These are phyloP conservation scores for Rhea pennata DNA, from an alignment of 2,113 vertebrate genomes.

Conservation along the genomic window DNA sequence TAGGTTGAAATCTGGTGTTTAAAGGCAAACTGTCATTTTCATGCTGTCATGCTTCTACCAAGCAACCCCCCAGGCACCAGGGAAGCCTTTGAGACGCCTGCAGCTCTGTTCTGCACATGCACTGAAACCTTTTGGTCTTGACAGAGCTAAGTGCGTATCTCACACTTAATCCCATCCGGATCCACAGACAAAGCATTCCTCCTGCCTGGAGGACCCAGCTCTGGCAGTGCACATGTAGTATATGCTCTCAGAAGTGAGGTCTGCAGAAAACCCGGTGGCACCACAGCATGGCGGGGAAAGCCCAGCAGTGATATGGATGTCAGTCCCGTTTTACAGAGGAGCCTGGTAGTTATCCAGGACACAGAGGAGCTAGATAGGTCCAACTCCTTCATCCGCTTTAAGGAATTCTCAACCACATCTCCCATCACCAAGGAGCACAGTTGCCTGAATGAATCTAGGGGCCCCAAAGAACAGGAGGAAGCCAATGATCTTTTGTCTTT, in stretches of 20 bases:
- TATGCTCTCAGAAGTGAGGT: background rate
- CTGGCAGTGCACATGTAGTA: background rate
- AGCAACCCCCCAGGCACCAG: background rate
- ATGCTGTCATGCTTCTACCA: background rate
- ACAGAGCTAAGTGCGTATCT: background rate
- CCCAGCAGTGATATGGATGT: background rate
- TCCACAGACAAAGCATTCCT: background rate
- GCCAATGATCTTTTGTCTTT: background rate
- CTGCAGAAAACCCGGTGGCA: background rate
- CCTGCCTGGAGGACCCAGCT: background rate
- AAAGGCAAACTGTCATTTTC: background rate
- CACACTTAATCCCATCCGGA: conserved; percentile 9
- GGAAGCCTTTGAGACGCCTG: background rate
- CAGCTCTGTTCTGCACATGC: conserved; percentile 24
- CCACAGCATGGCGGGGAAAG: rapidly evolving
- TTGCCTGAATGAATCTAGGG: background rate
- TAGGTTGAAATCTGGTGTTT: background rate
- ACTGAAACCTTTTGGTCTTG: background rate
- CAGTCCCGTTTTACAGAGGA: background rate
- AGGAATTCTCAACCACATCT: background rate
- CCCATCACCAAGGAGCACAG: rapidly evolving
- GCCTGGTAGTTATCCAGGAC: background rate
- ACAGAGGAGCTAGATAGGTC: background rate
- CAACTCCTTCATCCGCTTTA: background rate
- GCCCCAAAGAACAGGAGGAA: background rate